A percentile compares a stretch with the other conserved stretches of the same genome.
These are phyloP conservation scores for Labeo rohita DNA, from an alignment of 2,113 vertebrate genomes.

Conservation along the genomic window DNA sequence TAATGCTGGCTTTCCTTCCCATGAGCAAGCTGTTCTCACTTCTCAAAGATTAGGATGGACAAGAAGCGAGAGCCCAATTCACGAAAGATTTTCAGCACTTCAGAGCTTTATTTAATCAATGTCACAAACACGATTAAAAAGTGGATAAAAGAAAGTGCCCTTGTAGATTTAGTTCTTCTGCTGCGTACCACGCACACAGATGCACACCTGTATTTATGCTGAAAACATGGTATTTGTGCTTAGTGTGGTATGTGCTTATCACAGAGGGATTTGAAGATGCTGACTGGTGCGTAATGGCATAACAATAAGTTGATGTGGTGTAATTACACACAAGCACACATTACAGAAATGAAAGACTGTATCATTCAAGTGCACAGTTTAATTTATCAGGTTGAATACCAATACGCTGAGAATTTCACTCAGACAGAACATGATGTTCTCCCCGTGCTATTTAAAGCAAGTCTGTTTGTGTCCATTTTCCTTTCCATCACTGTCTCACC, in stretches of 20 bases:
- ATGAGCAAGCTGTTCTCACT: conserved; percentile 6
- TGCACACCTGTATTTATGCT: conserved; percentile 23
- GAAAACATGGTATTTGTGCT: conserved; percentile 1
- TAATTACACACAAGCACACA: conserved; percentile 1
- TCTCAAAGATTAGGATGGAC: conserved; percentile 27
- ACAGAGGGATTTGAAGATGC: conserved; percentile 18
- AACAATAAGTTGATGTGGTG: conserved; percentile 1
- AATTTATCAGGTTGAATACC: not conserved
- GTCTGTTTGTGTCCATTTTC: not conserved
- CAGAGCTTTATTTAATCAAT: conserved; percentile 16
- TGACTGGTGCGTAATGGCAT: conserved; percentile 1
- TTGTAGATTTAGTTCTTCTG: not conserved
- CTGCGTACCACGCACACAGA: not conserved
- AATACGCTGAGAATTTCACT: not conserved
- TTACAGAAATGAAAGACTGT: not conserved
- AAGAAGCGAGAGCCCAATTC: conserved; percentile 1
- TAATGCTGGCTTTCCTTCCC: conserved; percentile 6
- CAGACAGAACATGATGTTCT: not conserved
- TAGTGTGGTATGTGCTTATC: not conserved
- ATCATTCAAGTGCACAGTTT: not conserved
- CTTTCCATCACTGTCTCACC: conserved; percentile 4
- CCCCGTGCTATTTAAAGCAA: not conserved
- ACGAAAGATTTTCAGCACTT: conserved; percentile 14
- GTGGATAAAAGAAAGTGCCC: conserved; percentile 23
- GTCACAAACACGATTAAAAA: conserved; percentile 7